phyloP scores from a whole-genome alignment of 2,113 vertebrate species.

The Grantiella picta region DNA sequence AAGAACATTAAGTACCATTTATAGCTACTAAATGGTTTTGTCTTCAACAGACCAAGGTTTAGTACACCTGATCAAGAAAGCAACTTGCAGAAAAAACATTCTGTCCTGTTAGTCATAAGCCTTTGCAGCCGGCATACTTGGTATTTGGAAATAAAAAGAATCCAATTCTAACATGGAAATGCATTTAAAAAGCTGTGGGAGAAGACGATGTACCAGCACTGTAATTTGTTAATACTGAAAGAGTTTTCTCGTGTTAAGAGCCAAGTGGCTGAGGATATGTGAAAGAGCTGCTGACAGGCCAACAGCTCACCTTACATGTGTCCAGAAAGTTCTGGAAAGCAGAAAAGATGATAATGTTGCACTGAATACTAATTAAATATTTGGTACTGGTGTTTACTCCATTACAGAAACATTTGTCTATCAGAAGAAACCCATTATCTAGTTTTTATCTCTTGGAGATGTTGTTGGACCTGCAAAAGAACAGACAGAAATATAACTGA shows the following conservation, averaged over 20 bases:
- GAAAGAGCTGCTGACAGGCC: background rate
- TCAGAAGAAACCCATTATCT: background rate
- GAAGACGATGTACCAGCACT: background rate
- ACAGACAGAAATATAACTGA: background rate
- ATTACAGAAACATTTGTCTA: background rate
- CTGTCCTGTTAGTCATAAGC: background rate
- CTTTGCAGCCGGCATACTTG: background rate
- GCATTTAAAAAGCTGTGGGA: background rate
- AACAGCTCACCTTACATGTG: background rate
- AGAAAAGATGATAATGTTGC: background rate
- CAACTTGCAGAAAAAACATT: background rate
- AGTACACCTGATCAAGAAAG: background rate
- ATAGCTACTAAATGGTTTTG: background rate
- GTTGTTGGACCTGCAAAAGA: slow-evolving; percentile 71
- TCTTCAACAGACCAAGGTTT: background rate
- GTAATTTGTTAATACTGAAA: background rate
- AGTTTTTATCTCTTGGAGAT: slow-evolving; percentile 58
- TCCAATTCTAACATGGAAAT: background rate
- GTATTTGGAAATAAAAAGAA: background rate
- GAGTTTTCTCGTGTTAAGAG: background rate
- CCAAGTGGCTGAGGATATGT: background rate
- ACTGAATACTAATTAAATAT: background rate
- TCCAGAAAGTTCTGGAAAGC: background rate
- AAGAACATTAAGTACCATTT: background rate
- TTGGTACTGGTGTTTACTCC: background rate